phyloP scores from a whole-genome alignment of 1,140 invertebrate species.

The Drosophila punjabiensis region DNA sequence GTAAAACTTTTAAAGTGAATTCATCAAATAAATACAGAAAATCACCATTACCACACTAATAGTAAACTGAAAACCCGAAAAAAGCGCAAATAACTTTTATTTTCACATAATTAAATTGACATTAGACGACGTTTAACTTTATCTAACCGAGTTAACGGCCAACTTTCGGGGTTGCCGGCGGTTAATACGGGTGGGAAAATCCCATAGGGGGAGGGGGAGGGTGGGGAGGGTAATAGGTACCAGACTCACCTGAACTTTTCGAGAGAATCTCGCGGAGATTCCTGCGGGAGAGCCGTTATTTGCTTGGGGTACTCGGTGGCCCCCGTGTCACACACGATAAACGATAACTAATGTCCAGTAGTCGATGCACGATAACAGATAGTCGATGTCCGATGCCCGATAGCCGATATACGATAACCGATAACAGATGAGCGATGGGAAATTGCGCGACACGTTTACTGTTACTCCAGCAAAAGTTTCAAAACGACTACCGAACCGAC shows the following conservation, averaged over 20 bases:
- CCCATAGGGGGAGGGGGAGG: not conserved
- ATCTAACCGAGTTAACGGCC: slow-evolving; percentile 42
- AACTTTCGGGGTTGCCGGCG: slow-evolving; percentile 6
- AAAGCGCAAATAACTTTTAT: slow-evolving; percentile 33
- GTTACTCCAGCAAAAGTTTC: slow-evolving; percentile 80
- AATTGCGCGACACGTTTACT: slow-evolving; percentile 65
- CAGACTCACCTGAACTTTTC: slow-evolving; percentile 33
- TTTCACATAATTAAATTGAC: slow-evolving; percentile 76
- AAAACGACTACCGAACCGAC: slow-evolving; percentile 76
- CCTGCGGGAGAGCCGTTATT: not conserved
- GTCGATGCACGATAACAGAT: slow-evolving; percentile 35
- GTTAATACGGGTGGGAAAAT: not conserved
- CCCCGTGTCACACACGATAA: not conserved
- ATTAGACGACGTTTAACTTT: slow-evolving; percentile 69
- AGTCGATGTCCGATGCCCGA: slow-evolving; percentile 27
- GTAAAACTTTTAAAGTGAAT: slow-evolving; percentile 24
- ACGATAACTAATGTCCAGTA: not conserved
- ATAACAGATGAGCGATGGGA: slow-evolving; percentile 32
- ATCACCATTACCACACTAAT: not conserved
- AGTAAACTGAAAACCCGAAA: slow-evolving; percentile 18
- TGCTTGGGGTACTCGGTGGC: not conserved
- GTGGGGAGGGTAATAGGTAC: not conserved
- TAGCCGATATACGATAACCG: slow-evolving; percentile 30
- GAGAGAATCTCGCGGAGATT: slow-evolving; percentile 3
- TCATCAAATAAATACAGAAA: not conserved